Base-by-base conservation (phyloP, 2,113 vertebrate genomes). In the Motacilla alba region DNA sequence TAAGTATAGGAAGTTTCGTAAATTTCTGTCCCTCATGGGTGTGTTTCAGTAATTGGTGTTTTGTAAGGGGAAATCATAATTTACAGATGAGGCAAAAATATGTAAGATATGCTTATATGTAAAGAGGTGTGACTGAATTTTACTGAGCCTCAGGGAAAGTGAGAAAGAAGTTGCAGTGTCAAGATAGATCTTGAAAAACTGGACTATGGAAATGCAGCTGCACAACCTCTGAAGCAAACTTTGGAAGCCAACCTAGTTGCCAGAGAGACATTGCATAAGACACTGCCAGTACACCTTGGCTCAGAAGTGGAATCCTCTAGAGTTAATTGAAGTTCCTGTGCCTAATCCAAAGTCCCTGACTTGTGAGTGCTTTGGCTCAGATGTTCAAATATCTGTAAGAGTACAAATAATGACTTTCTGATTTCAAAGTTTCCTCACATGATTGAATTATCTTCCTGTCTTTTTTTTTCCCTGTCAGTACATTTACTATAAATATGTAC, bases 41-140 rank as follows among this genome's bases (percentile, higher is more conserved):
- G 78, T 91, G 90, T 95, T 94, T 92, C 79, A 88, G 15, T 60
- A 77, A 52, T 70, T 56, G 22, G 12, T 68, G 53, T 62, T 79
- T 83, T 89, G 37, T 68, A 56, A 26, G 30, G 50, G 11, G 5
- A 62, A 90, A 60, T 83, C 3, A 52, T 75, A 59, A 77, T 86
- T 88, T 97, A 56, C 72, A 83, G 59, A 87, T 74, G 82, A 88
- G 82, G 60, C 75, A 90, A 58, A 97, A 95, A 78, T 83, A 90
- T 93, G 13, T 70, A 83, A 83, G 60, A 60, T 86, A 90, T 52
- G 75, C 85, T 70, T 94, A 37, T 67, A 16, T 76, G 19, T 83
- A 44, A 89, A 68, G 93, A 92, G 33, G 63, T 88, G 87, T 68
- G 60, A 86, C 52, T 92, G 64, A 83, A 74, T 83, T 89, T 96